Base-by-base conservation (phyloP, 2,113 vertebrate genomes). In the Rhinolophus sinicus region DNA sequence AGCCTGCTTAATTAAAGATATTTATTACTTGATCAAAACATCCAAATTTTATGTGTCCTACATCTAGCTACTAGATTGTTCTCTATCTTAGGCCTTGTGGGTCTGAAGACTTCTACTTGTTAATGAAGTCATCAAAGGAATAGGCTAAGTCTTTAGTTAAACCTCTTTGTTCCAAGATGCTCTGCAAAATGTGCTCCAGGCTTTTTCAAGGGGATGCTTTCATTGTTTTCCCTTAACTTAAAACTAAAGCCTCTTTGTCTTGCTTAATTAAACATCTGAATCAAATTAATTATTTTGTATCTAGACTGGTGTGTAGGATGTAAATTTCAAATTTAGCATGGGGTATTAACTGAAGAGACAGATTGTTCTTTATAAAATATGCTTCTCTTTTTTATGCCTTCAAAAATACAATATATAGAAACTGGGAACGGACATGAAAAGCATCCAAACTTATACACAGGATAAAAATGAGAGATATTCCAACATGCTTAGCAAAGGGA, bases 1-100 rank as follows among this genome's bases (percentile, higher is more conserved):
- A 98, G 64, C 81, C 92, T 95, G 90, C 95, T 98, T 98, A 98
- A 99, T 98, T 98, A 98, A 98, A 99, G 65, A 93, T 98, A 98
- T 98, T 98, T 98, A 98, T 98, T 98, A 97, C 97, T 98, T 98
- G 98, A 99, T 98, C 97, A 99, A 98, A 98, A 98, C 98, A 95
- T 88, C 94, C 94, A 95, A 98, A 98, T 98, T 99, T 98, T 97
- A 9, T 97, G 96, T 98, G 97, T 98, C 97, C 98, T 98, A 98
- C 94, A 98, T 98, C 96, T 97, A 98, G 88, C 98, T 98, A 97
- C 98, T 98, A 98, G 95, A 98, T 95, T 98, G 98, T 99, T 99
- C 98, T 98, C 98, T 98, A 97, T 98, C 98, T 98, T 98, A 98
- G 94, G 90, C 62, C 98, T 98, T 97, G 9, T 0, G 97, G 91